A percentile compares a stretch with the other conserved stretches of the same genome.
phyloP scores from a whole-genome alignment of 2,888 invertebrate genomes.

The Hoplodrina ambigua region DNA sequence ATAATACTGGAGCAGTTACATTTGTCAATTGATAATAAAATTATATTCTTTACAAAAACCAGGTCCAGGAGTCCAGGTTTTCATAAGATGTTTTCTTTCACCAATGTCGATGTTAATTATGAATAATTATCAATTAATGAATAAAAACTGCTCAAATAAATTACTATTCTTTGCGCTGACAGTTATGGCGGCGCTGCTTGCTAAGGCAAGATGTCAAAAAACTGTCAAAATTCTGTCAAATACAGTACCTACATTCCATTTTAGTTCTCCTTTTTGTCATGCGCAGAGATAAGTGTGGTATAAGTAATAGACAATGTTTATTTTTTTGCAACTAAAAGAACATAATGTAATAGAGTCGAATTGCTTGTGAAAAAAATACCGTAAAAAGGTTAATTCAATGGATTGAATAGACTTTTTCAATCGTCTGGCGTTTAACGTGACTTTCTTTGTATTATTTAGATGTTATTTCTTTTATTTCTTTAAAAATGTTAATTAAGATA shows the following conservation, averaged over 20 bases:
- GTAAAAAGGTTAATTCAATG: conserved; percentile 13
- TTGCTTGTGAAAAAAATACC: neutral
- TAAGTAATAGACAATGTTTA: neutral
- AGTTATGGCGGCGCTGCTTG: neutral
- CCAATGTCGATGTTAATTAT: too few relatives aligned
- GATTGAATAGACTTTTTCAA: conserved; percentile 18
- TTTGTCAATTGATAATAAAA: too few relatives aligned
- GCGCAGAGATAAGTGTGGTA: neutral
- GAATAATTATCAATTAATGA: too few relatives aligned
- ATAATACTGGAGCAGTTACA: too few relatives aligned
- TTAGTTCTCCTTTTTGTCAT: neutral
- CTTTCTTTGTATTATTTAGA: conserved; percentile 10
- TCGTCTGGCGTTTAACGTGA: neutral
- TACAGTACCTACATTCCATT: neutral
- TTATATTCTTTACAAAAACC: too few relatives aligned
- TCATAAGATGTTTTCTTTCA: too few relatives aligned
- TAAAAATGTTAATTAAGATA: too few relatives aligned
- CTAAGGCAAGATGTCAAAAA: neutral
- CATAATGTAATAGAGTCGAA: neutral
- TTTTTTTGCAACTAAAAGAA: neutral
- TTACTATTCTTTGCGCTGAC: too few relatives aligned
- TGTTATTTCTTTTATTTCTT: neutral
- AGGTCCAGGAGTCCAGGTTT: too few relatives aligned
- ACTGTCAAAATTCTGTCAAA: neutral
- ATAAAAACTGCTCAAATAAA: too few relatives aligned